Evolutionary conservation across 2,888 invertebrate species (phyloP).

Genomic region (Pristionchus entomophagus): DNA sequence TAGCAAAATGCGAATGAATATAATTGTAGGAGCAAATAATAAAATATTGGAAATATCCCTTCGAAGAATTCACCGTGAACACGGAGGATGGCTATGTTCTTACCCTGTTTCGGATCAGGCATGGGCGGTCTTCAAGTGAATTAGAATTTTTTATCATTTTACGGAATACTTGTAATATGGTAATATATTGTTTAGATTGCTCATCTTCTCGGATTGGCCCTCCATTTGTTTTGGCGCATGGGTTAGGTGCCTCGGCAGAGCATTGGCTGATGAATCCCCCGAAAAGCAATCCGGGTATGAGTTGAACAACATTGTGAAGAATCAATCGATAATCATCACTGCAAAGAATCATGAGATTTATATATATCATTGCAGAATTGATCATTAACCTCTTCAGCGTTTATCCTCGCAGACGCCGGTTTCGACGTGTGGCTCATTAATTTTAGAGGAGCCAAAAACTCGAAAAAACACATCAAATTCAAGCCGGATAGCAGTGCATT

Average conservation of each 20-base stretch:
- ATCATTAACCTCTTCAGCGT: slow-evolving; percentile 19
- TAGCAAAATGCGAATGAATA: background rate
- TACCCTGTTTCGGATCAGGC: background rate
- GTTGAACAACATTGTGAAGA: background rate
- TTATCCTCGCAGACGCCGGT: slow-evolving; percentile 41
- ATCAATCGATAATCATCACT: background rate
- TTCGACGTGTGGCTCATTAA: slow-evolving; percentile 44
- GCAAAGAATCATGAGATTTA: too few relatives aligned
- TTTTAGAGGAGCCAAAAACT: slow-evolving; percentile 15
- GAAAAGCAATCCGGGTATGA: background rate
- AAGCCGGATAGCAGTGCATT: background rate
- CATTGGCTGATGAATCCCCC: slow-evolving; percentile 44
- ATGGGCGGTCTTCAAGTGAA: background rate
- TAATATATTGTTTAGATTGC: background rate
- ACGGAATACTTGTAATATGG: too few relatives aligned
- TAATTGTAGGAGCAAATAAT: slow-evolving; percentile 5
- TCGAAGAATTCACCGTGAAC: background rate
- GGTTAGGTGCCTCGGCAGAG: slow-evolving; percentile 33
- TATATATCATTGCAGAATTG: too few relatives aligned
- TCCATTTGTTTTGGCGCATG: slow-evolving; percentile 28
- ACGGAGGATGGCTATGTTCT: slow-evolving; percentile 10
- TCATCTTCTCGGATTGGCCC: background rate
- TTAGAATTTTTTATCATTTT: background rate
- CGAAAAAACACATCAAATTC: slow-evolving; percentile 27
- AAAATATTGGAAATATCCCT: slow-evolving; percentile 36